These are phyloP conservation scores for Manis pentadactyla DNA, from an alignment of 2,797 vertebrate species.

Conservation along the genomic window DNA sequence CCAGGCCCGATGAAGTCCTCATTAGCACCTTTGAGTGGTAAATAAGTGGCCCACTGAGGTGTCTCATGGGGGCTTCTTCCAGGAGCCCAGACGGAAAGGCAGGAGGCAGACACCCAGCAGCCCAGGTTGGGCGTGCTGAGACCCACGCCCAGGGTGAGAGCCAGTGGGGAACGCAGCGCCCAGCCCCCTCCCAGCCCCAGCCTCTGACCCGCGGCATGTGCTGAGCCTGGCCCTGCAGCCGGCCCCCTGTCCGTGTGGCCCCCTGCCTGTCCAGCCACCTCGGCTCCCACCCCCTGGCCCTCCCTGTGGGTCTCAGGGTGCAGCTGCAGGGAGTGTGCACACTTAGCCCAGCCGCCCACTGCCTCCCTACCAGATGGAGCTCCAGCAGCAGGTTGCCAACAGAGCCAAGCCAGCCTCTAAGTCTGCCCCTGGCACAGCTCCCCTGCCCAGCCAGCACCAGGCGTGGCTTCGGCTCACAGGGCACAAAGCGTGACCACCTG, in stretches of 20 bases:
- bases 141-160: not conserved
- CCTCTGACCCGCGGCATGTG: not conserved
- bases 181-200: fast-evolving
- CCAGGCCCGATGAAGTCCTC: not conserved
- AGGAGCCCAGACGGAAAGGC: not conserved
- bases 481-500: not conserved
- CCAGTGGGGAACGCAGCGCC: not conserved
- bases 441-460: not conserved
- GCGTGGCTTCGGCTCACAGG: not conserved
- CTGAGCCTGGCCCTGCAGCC: not conserved
- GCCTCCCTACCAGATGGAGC: not conserved
- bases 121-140: not conserved
- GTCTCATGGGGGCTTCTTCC: not conserved
- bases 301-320: not conserved
- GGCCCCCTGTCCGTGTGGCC: not conserved
- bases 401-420: not conserved
- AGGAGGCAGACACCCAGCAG: not conserved
- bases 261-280: not conserved
- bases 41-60: not conserved
- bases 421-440: not conserved
- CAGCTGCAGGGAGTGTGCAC: not conserved
- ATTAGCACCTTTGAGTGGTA: no score
- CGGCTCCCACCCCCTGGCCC: not conserved
- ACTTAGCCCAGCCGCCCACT: not conserved
- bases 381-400: not conserved